phyloP scores from a whole-genome alignment of 2,888 invertebrate genomes.

The Diarsia rubi region DNA sequence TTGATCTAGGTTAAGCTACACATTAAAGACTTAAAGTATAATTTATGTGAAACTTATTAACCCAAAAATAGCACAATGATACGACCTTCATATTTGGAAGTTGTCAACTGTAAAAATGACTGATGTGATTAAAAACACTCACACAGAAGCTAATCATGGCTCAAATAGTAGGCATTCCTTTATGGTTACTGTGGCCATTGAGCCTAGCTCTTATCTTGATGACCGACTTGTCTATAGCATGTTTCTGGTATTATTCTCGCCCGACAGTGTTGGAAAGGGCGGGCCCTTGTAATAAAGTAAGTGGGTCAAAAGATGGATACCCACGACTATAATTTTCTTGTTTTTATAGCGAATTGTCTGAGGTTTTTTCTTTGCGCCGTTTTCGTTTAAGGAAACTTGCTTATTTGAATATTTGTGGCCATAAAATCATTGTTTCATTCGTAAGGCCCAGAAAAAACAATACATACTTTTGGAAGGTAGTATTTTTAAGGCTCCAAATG shows the following conservation, averaged over 20 bases:
- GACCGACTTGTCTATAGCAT: constrained; percentile 61
- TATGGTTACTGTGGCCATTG: constrained; percentile 56
- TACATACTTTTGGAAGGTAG: background rate
- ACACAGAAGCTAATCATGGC: constrained; percentile 56
- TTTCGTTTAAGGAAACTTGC: constrained; percentile 43
- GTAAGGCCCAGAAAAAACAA: background rate
- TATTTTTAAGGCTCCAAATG: background rate
- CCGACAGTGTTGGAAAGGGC: constrained; percentile 51
- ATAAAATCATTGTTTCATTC: background rate
- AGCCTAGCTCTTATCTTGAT: constrained; percentile 68
- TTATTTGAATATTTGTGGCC: constrained; percentile 22
- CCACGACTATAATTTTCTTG: constrained; percentile 47
- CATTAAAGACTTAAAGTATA: constrained; percentile 36
- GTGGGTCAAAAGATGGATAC: constrained; percentile 62
- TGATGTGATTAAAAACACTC: constrained; percentile 49
- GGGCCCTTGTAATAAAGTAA: constrained; percentile 62
- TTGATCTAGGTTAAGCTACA: constrained; percentile 49
- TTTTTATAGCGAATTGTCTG: constrained; percentile 49
- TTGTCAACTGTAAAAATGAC: constrained; percentile 57
- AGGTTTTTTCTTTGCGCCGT: constrained; percentile 40
- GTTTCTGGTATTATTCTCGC: constrained; percentile 60
- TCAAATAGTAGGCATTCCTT: constrained; percentile 63
- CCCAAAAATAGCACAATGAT: constrained; percentile 38
- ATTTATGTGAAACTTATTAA: constrained; percentile 49
- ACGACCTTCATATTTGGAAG: constrained; percentile 53